Conservation (phyloP, 2,797 vertebrate genomes). For the Malurus leucopterus region DNA sequence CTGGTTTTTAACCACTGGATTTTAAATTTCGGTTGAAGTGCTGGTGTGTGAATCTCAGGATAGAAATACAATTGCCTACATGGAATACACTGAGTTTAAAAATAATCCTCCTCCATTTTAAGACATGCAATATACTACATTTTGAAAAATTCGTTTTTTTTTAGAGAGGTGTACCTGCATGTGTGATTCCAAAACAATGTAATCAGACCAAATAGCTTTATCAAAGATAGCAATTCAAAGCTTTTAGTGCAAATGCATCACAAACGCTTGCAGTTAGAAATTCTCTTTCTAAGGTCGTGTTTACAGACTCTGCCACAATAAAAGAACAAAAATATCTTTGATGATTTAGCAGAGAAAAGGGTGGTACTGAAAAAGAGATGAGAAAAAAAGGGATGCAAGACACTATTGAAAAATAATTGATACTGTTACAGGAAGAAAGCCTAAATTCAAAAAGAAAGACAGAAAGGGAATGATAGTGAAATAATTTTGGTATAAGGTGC, state of each 20-base stretch:
- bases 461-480: background rate
- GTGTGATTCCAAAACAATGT: constrained; percentile 38
- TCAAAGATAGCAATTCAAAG: constrained; percentile 63
- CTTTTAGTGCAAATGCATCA: constrained; percentile 58
- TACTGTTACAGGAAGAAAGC: constrained; percentile 21
- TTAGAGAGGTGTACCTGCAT: background rate
- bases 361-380: constrained; percentile 22
- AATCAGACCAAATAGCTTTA: constrained; percentile 56
- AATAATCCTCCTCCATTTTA: background rate
- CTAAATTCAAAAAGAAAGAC: background rate
- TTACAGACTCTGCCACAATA: constrained; percentile 50
- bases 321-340: constrained; percentile 55
- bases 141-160: constrained; percentile 12
- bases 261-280: constrained; percentile 46
- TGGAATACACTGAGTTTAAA: background rate
- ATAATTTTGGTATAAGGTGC: background rate
- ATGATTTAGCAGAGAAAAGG: constrained; percentile 33
- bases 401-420: constrained; percentile 42
- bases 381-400: constrained; percentile 2
- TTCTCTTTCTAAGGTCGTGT: constrained; percentile 42
- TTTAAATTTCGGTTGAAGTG: background rate
- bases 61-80: background rate
- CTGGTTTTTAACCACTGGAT: background rate
- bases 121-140: background rate
- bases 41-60: background rate